Percentiles rank a stretch among this genome's conserved stretches.
phyloP scores from a whole-genome alignment of 2,113 vertebrate species.

The Sphaerodactylus townsendi region DNA sequence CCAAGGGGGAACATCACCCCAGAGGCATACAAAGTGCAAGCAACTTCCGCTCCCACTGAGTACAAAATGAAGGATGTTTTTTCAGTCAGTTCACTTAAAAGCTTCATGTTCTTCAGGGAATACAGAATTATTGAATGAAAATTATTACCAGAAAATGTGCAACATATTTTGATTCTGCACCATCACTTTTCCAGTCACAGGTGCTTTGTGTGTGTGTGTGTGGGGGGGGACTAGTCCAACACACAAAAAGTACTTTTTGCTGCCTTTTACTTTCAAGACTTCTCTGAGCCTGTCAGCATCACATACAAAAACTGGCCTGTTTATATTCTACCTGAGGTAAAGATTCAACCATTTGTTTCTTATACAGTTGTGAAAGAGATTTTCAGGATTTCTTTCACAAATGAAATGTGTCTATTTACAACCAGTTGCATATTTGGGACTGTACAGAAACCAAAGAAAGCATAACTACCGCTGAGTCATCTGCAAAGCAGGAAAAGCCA shows the following conservation, averaged over 20 bases:
- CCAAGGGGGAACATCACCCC: neutral
- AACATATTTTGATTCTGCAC: neutral
- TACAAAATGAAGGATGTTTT: neutral
- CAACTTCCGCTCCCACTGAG: neutral
- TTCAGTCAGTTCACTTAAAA: conserved; percentile 3
- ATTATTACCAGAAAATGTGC: conserved; percentile 3
- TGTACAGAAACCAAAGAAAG: neutral
- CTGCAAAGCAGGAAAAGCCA: too few relatives aligned
- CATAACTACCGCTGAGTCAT: neutral
- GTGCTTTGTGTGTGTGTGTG: neutral
- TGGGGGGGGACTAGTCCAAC: neutral
- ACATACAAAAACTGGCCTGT: neutral
- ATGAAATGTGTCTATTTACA: neutral
- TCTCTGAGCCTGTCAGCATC: conserved; percentile 10
- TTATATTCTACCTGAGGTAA: neutral
- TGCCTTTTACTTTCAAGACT: neutral
- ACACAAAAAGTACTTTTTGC: too few relatives aligned
- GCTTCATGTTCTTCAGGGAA: conserved; percentile 16
- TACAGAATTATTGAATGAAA: rapidly evolving
- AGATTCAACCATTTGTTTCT: neutral
- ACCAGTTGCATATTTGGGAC: neutral
- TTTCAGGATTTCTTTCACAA: neutral
- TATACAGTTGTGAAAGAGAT: neutral
- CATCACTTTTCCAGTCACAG: neutral
- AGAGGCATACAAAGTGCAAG: conserved; percentile 1